phyloP scores from a whole-genome alignment of 2,888 invertebrate species.

The Stegana nigrithorax region DNA sequence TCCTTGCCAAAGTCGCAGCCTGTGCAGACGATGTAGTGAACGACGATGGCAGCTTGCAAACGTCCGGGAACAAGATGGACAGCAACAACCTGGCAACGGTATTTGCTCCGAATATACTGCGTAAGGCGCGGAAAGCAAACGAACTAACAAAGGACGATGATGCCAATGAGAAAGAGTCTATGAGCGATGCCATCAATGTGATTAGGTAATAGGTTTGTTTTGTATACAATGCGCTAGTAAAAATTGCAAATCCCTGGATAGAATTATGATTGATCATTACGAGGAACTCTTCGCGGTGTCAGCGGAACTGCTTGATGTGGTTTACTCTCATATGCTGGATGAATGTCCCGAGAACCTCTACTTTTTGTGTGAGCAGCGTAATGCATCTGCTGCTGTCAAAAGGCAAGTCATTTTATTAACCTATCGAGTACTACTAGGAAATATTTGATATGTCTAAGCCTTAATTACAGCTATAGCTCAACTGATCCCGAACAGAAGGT shows the following conservation, averaged over 20 bases:
- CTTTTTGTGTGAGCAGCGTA: constrained; percentile 69
- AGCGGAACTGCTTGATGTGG: constrained; percentile 85
- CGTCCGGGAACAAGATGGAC: constrained; percentile 91
- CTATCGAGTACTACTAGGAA: too few species aligned
- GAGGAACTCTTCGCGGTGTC: constrained; percentile 81
- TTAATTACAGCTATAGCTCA: not conserved
- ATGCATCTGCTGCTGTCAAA: constrained; percentile 5
- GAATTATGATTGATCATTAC: constrained; percentile 78
- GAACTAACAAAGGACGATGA: constrained; percentile 33
- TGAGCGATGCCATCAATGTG: constrained; percentile 91
- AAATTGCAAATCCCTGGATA: constrained; percentile 28
- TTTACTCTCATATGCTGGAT: constrained; percentile 88
- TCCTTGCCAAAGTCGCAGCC: constrained; percentile 75
- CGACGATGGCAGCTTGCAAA: constrained; percentile 49
- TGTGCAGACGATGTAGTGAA: constrained; percentile 55
- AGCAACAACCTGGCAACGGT: constrained; percentile 91
- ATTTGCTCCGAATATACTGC: constrained; percentile 93
- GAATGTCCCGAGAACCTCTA: constrained; percentile 85
- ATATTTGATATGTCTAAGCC: not conserved
- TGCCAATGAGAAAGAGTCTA: constrained; percentile 68
- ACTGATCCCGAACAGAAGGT: not conserved
- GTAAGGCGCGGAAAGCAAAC: constrained; percentile 73
- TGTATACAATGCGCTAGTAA: too few species aligned
- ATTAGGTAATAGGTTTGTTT: constrained; percentile 74
- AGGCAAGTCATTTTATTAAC: constrained; percentile 31